phyloP scores from a whole-genome alignment of 2,888 invertebrate species.

The Cephus pulcher region DNA sequence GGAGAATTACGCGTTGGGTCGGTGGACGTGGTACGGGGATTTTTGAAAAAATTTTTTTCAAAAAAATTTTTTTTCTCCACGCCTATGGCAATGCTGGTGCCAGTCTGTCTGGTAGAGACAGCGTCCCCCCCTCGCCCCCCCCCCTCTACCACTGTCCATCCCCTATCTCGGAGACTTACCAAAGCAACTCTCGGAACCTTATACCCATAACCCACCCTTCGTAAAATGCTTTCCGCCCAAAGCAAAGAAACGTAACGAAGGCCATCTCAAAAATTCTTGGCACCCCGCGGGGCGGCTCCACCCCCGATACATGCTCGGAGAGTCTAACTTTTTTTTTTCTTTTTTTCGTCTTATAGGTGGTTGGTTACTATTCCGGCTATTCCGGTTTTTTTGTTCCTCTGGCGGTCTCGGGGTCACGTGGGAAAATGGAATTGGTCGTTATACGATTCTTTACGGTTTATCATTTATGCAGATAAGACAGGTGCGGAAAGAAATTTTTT shows the following conservation, averaged over 20 bases:
- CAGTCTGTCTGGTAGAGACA: constrained; percentile 49
- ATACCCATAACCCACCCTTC: constrained; percentile 12
- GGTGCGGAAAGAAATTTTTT: neutral
- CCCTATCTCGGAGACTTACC: constrained; percentile 11
- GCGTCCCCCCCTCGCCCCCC: constrained; percentile 19
- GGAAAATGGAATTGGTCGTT: neutral
- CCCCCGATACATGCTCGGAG: constrained; percentile 31
- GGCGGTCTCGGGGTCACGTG: neutral
- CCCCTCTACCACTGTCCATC: constrained; percentile 11
- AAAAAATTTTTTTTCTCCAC: constrained; percentile 17
- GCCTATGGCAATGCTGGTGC: constrained; percentile 45
- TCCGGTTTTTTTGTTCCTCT: neutral
- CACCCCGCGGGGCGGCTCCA: constrained; percentile 45
- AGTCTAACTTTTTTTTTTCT: neutral
- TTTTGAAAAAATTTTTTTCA: constrained; percentile 21
- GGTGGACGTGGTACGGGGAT: neutral
- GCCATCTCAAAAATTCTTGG: constrained; percentile 51
- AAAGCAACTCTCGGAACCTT: constrained; percentile 25
- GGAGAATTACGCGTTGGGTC: neutral
- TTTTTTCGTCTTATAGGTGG: neutral
- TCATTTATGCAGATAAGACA: neutral
- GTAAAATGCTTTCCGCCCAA: constrained; percentile 36
- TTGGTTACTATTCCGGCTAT: neutral
- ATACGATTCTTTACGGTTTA: neutral
- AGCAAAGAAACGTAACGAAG: constrained; percentile 47